Evolutionary conservation across 2,888 invertebrate species (phyloP).

Genomic region (Leucania comma): DNA sequence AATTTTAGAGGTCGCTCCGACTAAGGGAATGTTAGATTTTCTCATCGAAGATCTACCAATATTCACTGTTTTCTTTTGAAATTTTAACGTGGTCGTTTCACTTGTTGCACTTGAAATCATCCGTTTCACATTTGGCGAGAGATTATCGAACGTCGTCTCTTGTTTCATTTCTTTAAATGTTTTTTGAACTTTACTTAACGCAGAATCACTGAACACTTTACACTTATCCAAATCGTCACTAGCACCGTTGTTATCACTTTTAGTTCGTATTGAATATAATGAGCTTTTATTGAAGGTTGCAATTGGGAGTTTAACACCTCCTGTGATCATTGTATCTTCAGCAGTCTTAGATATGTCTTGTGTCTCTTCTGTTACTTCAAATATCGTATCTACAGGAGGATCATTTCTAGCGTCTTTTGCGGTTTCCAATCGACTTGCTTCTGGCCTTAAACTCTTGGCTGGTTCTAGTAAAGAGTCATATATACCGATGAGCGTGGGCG

Average conservation of each 20-base stretch:
- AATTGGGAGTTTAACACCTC: conserved; percentile 84
- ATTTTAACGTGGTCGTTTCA: conserved; percentile 83
- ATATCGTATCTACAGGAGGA: conserved; percentile 78
- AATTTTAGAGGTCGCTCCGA: conserved; percentile 89
- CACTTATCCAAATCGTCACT: conserved; percentile 76
- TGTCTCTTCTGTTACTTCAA: conserved; percentile 69
- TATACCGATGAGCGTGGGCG: conserved; percentile 96
- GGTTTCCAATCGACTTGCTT: conserved; percentile 78
- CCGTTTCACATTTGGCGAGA: conserved; percentile 92
- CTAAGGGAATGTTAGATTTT: conserved; percentile 86
- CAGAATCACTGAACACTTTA: conserved; percentile 79
- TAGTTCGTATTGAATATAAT: conserved; percentile 84
- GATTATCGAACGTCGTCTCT: conserved; percentile 87
- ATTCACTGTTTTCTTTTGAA: conserved; percentile 82
- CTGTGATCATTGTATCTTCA: conserved; percentile 80
- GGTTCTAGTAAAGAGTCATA: conserved; percentile 94
- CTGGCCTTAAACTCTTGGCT: conserved; percentile 80
- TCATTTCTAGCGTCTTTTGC: conserved; percentile 89
- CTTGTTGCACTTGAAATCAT: conserved; percentile 90
- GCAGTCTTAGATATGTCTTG: conserved; percentile 62
- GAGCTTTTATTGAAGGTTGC: conserved; percentile 85
- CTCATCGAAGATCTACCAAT: conserved; percentile 81
- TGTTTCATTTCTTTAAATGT: conserved; percentile 81
- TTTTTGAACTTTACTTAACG: conserved; percentile 78
- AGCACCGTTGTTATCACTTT: conserved; percentile 84